A percentile compares a stretch with the other conserved stretches of the same genome.
Conservation (phyloP, 2,113 vertebrate species). For the Barnardius zonarius region DNA sequence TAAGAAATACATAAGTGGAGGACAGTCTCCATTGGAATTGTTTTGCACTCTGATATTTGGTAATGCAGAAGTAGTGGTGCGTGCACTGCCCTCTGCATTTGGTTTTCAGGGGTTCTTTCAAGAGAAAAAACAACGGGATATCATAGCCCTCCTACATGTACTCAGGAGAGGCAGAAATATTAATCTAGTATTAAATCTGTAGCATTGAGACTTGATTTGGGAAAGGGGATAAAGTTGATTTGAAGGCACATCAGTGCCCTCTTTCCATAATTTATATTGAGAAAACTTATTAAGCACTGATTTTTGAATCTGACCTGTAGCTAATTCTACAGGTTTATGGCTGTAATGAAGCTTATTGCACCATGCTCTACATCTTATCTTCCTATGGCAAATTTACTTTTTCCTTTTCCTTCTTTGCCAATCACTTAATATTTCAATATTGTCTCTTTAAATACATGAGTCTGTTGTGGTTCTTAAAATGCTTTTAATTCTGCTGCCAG, state of each 20-base stretch:
- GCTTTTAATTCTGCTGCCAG: neutral
- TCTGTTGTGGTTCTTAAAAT: neutral
- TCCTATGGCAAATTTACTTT: neutral
- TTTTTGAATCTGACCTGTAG: neutral
- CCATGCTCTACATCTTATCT: neutral
- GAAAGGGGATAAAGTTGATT: neutral
- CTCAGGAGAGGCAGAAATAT: neutral
- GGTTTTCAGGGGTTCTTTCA: neutral
- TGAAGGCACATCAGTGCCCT: neutral
- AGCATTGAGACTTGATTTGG: neutral
- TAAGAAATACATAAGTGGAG: neutral
- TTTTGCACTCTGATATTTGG: neutral
- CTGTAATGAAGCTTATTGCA: neutral
- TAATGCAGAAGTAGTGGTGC: accelerated
- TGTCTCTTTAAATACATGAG: neutral
- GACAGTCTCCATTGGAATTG: neutral
- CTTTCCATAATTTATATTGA: neutral
- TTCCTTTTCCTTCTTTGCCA: neutral
- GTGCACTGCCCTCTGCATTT: neutral
- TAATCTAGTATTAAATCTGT: neutral
- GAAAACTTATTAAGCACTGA: neutral
- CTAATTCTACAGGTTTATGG: neutral
- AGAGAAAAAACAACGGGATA: neutral
- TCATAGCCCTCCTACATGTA: neutral
- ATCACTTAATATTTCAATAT: neutral